Percentiles rank a stretch among this genome's conserved stretches.
Conservation (phyloP, 2,888 invertebrate genomes). For the Miltochrista miniata region DNA sequence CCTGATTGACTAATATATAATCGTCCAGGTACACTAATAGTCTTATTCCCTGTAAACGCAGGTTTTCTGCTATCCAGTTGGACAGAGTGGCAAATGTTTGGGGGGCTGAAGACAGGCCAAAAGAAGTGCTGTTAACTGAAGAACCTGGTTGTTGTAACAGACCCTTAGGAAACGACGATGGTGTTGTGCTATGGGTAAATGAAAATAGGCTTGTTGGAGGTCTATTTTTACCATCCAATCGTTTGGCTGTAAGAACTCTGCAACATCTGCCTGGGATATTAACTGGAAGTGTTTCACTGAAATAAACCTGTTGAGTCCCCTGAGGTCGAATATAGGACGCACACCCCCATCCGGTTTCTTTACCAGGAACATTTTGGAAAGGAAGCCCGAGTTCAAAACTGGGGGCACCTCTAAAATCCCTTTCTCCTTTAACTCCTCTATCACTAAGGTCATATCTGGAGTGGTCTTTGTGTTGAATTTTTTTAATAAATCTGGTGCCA, state of each 20-base stretch:
- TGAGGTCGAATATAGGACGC: constrained; percentile 31
- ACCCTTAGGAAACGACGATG: constrained; percentile 12
- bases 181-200: constrained; percentile 4
- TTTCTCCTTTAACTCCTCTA: not conserved
- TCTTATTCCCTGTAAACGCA: too few relatives aligned
- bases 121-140: constrained; percentile 12
- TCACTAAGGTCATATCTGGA: constrained; percentile 1
- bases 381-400: not conserved
- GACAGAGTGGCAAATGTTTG: constrained; percentile 4
- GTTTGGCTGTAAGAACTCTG: constrained; percentile 21
- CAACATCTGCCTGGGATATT: constrained; percentile 18
- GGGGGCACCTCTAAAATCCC: constrained; percentile 5
- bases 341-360: constrained; percentile 27
- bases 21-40: constrained; percentile 10
- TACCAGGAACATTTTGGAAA: constrained; percentile 22
- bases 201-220: constrained; percentile 12
- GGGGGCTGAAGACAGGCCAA: constrained; percentile 11
- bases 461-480: not conserved
- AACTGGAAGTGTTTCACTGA: constrained; percentile 24
- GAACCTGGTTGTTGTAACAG: constrained; percentile 5
- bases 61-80: constrained; percentile 5
- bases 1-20: constrained; percentile 3
- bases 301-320: not conserved
- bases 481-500: not conserved
- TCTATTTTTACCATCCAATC: constrained; percentile 15